Conservation (phyloP, 53 echinoderm and acorn worm species). For the Hippasteria phrygiana region DNA sequence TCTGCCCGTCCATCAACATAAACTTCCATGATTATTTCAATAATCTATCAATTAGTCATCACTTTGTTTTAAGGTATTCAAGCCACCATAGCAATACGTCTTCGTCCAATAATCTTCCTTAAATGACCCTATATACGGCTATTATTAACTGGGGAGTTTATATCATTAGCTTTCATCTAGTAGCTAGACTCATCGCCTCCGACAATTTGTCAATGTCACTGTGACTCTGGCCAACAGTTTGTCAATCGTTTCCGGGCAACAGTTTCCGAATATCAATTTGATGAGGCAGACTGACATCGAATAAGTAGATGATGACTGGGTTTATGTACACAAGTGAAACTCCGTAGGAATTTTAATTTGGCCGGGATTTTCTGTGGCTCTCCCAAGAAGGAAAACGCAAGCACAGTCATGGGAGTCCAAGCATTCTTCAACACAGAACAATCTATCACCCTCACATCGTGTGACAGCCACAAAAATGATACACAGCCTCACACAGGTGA, state of each 20-base stretch:
- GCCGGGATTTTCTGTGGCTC: background rate
- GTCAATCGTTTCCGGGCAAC: background rate
- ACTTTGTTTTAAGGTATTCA: background rate
- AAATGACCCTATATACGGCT: background rate
- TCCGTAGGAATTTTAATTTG: background rate
- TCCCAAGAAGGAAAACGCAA: background rate
- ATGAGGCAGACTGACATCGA: background rate
- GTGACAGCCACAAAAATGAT: too few relatives aligned
- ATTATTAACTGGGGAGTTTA: slow-evolving; percentile 2
- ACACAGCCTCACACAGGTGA: too few relatives aligned
- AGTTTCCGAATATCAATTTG: background rate
- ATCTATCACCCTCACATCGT: too few relatives aligned
- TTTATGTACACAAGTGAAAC: background rate
- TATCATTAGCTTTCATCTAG: slow-evolving; percentile 8
- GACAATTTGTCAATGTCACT: background rate
- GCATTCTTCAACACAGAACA: background rate
- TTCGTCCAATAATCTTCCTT: background rate
- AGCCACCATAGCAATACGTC: background rate
- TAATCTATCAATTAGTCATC: background rate
- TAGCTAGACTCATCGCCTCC: background rate
- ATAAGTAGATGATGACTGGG: background rate
- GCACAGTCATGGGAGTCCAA: background rate
- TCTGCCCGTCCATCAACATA: background rate
- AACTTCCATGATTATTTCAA: background rate
- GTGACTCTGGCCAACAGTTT: background rate